These are phyloP conservation scores for Cerastoderma edule DNA, from an alignment of 2,888 invertebrate genomes.

Conservation along the genomic window DNA sequence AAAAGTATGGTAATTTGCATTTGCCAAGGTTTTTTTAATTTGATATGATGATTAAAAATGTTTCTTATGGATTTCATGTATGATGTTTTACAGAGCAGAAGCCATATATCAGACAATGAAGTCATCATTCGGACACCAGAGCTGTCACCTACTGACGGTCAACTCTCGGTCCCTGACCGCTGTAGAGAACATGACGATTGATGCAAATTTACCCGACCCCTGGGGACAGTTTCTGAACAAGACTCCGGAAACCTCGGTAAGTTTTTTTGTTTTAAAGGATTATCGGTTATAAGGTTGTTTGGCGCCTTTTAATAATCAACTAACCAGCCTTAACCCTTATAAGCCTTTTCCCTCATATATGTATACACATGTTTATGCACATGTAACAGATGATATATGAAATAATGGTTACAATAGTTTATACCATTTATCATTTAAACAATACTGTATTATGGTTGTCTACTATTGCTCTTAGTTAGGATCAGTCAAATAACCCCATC, in stretches of 20 bases:
- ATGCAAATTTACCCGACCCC: slow-evolving; percentile 88
- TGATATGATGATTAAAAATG: neutral
- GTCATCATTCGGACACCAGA: slow-evolving; percentile 92
- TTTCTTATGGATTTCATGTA: neutral
- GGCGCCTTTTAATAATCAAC: too few species aligned
- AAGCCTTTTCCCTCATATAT: too few species aligned
- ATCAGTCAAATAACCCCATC: too few species aligned
- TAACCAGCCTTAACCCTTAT: too few species aligned
- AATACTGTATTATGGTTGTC: too few species aligned
- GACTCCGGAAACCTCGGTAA: slow-evolving; percentile 53
- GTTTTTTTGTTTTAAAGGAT: too few species aligned
- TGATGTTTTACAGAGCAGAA: slow-evolving; percentile 88
- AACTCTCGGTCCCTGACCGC: slow-evolving; percentile 88
- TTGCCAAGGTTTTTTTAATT: neutral
- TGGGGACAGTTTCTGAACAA: slow-evolving; percentile 91
- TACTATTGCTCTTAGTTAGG: too few species aligned
- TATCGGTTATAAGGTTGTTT: too few species aligned
- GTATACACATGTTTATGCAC: too few species aligned
- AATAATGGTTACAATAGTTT: too few species aligned
- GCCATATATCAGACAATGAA: slow-evolving; percentile 93
- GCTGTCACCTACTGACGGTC: slow-evolving; percentile 94
- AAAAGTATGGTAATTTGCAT: neutral
- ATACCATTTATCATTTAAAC: too few species aligned
- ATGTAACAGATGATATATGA: too few species aligned
- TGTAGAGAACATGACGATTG: slow-evolving; percentile 72